These are phyloP conservation scores for Trichomalopsis sarcophagae DNA, from an alignment of 1,140 invertebrate species.

Conservation along the genomic window DNA sequence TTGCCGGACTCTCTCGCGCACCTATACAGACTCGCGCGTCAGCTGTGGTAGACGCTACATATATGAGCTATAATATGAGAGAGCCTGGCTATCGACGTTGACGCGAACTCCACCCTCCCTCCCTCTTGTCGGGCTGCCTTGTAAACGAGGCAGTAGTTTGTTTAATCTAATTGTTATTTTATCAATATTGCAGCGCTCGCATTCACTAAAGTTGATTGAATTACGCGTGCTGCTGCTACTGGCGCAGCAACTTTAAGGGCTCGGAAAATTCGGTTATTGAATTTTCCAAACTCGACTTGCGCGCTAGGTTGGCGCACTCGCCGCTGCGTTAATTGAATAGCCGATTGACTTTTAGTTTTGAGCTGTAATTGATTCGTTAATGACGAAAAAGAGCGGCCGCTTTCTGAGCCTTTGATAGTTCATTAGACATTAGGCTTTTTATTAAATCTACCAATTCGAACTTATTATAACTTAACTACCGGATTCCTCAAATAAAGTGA, in stretches of 20 bases:
- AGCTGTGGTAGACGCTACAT: not conserved
- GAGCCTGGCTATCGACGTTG: not conserved
- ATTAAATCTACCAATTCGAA: too few species aligned
- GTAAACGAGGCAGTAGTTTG: not conserved
- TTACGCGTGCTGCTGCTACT: not conserved
- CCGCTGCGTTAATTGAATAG: conserved; percentile 4
- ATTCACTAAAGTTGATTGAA: not conserved
- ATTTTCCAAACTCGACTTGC: not conserved
- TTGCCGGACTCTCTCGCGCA: not conserved
- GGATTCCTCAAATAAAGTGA: too few species aligned
- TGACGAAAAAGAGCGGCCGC: not conserved
- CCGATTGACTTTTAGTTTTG: conserved; percentile 20
- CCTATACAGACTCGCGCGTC: not conserved
- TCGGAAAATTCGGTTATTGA: conserved; percentile 12
- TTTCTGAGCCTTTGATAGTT: not conserved
- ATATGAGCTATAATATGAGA: not conserved
- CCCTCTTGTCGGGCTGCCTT: not conserved
- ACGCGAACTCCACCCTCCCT: not conserved
- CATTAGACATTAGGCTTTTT: not conserved
- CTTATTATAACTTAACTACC: too few species aligned
- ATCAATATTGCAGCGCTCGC: not conserved
- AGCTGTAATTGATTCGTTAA: not conserved
- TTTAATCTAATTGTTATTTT: conserved; percentile 30
- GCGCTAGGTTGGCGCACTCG: not conserved
- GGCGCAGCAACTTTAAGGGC: not conserved